Evolutionary conservation across 1,140 invertebrate species (phyloP).

Genomic region (Ectropis grisescens): DNA sequence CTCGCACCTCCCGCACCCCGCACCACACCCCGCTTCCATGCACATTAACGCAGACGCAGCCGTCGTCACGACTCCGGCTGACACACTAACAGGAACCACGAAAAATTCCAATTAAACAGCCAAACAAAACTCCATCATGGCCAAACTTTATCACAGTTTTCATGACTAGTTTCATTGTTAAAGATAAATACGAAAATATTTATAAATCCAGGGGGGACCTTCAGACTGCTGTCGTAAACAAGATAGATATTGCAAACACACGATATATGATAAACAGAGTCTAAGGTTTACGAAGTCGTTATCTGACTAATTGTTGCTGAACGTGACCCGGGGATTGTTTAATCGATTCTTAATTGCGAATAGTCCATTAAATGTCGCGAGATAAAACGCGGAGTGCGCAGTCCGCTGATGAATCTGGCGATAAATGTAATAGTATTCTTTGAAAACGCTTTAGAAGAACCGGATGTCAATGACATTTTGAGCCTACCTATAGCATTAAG

Average conservation of each 20-base stretch:
- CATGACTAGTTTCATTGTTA: no score
- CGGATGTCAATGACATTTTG: no score
- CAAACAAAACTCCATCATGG: no score
- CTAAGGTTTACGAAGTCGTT: constrained; percentile 5
- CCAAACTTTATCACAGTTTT: no score
- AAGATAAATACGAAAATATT: no score
- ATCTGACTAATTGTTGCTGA: constrained; percentile 38
- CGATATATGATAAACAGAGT: constrained; percentile 6
- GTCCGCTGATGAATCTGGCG: constrained; percentile 31
- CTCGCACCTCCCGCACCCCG: constrained; percentile 14
- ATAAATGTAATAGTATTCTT: constrained; percentile 23
- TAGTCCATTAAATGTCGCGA: constrained; percentile 43
- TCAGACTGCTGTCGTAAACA: no score
- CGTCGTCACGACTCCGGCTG: constrained; percentile 20
- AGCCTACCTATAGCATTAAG: no score
- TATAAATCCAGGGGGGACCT: no score
- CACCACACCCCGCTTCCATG: constrained; percentile 15
- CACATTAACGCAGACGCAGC: constrained; percentile 28
- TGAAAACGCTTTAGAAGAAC: no score
- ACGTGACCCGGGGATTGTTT: constrained; percentile 44
- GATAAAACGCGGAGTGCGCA: constrained; percentile 42
- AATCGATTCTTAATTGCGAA: constrained; percentile 66
- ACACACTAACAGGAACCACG: no score
- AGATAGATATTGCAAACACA: constrained; percentile 4
- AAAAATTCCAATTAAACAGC: no score